Percentiles rank a stretch among this genome's conserved stretches.
Conservation (phyloP, 1,140 invertebrate species). For the Babylonia areolata region DNA sequence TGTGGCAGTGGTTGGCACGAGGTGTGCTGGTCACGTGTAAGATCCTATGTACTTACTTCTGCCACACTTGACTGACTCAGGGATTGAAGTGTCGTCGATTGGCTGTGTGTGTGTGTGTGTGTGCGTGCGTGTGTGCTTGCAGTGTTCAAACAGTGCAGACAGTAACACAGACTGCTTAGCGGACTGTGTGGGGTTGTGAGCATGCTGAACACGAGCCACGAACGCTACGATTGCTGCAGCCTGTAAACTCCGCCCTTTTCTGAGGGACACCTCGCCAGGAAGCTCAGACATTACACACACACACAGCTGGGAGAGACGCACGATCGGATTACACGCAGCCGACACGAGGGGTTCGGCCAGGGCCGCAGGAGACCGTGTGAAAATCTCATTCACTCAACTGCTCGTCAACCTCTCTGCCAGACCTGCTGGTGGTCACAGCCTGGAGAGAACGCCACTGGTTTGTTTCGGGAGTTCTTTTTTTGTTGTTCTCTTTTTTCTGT, state of each 20-base stretch:
- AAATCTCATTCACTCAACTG: slow-evolving; percentile 1
- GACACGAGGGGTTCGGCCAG: background rate
- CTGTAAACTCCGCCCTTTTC: no score
- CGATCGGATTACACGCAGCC: slow-evolving; percentile 16
- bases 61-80: no score
- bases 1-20: background rate
- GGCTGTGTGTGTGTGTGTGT: no score
- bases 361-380: background rate
- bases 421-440: background rate
- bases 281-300: background rate
- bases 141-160: background rate
- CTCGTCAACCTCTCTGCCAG: background rate
- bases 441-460: background rate
- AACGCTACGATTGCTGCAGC: no score
- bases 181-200: no score
- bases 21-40: no score
- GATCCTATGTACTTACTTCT: no score
- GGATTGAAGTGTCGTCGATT: no score
- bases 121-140: no score
- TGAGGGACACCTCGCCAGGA: background rate
- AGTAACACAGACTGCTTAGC: background rate
- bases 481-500: background rate
- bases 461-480: background rate
- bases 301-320: slow-evolving; percentile 23
- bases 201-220: no score